Percentiles rank a stretch among this genome's conserved stretches.
Evolutionary conservation across 2,888 invertebrate species (phyloP).

Genomic region (Spialia ferax): DNA sequence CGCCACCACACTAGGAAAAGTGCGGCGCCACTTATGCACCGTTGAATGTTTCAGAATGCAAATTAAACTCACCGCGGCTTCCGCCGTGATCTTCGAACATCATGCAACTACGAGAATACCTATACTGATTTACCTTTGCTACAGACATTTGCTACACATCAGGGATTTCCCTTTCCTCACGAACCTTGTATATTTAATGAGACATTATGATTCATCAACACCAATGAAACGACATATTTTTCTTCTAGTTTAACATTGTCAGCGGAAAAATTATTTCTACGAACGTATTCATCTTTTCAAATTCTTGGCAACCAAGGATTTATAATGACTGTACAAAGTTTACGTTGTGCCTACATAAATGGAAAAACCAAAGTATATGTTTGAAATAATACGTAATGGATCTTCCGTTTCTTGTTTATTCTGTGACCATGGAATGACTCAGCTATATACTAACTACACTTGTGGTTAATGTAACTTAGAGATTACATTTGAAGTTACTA

Average conservation of each 20-base stretch:
- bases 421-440: not conserved
- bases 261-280: not conserved
- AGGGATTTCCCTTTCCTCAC: too few species aligned
- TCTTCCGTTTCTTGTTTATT: not conserved
- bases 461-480: not conserved
- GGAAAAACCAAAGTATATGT: not conserved
- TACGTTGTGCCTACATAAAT: not conserved
- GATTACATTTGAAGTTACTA: not conserved
- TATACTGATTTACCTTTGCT: too few species aligned
- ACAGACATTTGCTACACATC: too few species aligned
- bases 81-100: too few species aligned
- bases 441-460: not conserved
- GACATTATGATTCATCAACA: not conserved
- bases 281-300: not conserved
- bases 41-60: too few species aligned
- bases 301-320: not conserved
- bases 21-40: too few species aligned
- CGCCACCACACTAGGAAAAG: too few species aligned
- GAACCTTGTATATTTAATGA: not conserved
- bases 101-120: too few species aligned
- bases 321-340: not conserved
- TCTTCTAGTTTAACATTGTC: not conserved
- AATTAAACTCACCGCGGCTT: too few species aligned
- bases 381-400: not conserved
- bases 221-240: too few species aligned